Percentiles rank a stretch among this genome's conserved stretches.
Conservation (phyloP, 2,797 vertebrate genomes). For the Lophotriccus pileatus region DNA sequence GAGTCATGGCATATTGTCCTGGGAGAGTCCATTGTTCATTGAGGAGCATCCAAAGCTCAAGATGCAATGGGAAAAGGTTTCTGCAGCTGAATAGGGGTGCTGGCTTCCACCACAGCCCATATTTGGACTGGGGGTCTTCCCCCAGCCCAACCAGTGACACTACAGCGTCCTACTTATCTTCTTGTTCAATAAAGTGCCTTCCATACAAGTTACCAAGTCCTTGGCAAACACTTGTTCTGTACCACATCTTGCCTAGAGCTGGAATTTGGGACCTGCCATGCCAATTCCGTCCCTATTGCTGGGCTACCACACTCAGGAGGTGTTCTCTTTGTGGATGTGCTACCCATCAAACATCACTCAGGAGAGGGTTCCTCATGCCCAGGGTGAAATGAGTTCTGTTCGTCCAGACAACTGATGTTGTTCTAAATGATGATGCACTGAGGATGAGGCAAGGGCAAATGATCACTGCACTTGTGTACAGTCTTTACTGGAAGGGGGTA, state of each 20-base stretch:
- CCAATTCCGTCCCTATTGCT: not conserved
- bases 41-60: not conserved
- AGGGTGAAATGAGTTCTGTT: not conserved
- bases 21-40: not conserved
- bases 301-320: not conserved
- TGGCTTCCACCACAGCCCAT: not conserved
- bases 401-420: not conserved
- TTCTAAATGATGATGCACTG: not conserved
- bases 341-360: not conserved
- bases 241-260: not conserved
- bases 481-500: not conserved
- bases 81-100: not conserved
- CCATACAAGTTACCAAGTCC: not conserved
- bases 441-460: not conserved
- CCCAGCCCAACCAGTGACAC: not conserved
- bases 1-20: accelerated
- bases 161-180: not conserved
- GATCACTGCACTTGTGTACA: accelerated
- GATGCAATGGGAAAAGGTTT: not conserved
- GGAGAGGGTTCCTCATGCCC: not conserved
- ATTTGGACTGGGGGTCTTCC: not conserved
- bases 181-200: not conserved
- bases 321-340: accelerated
- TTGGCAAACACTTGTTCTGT: not conserved
- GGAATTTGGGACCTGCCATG: not conserved